Percentiles rank a stretch among this genome's conserved stretches.
Evolutionary conservation across 2,113 vertebrate species (phyloP).

Genomic region (Nerophis ophidion): DNA sequence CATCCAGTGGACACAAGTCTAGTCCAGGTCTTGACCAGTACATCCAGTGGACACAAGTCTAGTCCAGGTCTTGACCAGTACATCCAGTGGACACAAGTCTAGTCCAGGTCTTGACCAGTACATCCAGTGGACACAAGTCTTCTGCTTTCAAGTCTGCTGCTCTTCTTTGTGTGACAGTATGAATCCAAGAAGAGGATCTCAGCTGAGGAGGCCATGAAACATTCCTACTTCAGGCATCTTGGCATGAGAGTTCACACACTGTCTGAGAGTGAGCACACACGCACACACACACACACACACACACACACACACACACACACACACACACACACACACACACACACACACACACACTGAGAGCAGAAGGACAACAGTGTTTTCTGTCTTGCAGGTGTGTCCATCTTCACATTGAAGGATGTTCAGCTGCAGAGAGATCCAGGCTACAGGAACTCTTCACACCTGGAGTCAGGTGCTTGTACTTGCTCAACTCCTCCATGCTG

Average conservation of each 20-base stretch:
- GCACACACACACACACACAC: constrained; percentile 1
- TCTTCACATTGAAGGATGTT: constrained; percentile 98
- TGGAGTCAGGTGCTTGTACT: constrained; percentile 82
- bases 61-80: too few species aligned
- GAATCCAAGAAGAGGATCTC: constrained; percentile 97
- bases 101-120: too few species aligned
- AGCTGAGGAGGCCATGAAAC: constrained; percentile 96
- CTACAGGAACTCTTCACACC: constrained; percentile 92
- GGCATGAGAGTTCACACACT: constrained; percentile 85
- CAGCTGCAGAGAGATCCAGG: constrained; percentile 96
- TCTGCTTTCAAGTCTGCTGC: too few species aligned
- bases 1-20: too few species aligned
- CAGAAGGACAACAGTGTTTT: background rate
- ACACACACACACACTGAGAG: background rate
- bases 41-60: too few species aligned
- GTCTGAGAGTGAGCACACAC: constrained; percentile 83
- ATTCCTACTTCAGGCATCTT: constrained; percentile 92
- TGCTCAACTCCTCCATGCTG: background rate
- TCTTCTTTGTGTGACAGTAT: constrained; percentile 71
- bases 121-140: too few species aligned
- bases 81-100: too few species aligned
- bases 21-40: too few species aligned
- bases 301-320: background rate
- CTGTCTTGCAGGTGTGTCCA: constrained; percentile 80
- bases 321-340: background rate